Evolutionary conservation across 2,888 invertebrate species (phyloP), one percentile per base, ranked within the genome.

Genomic region (Venustoraphidia nigricollis): DNA sequence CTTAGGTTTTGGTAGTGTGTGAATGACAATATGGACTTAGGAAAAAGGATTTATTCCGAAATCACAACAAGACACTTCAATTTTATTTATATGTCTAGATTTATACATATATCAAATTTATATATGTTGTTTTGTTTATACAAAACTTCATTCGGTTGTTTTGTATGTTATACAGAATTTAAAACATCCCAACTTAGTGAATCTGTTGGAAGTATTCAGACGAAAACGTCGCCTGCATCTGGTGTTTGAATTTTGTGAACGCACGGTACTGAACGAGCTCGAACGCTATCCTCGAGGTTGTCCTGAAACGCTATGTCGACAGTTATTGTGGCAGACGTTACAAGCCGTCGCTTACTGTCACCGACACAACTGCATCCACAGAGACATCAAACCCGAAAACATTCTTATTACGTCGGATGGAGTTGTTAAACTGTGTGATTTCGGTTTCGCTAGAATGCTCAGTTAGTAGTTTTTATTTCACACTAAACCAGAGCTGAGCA

Each of bases 331-430:
- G 82, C 98, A 98, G 71, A 91, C 94, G 41, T 73, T 98, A 44
- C 86, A 91, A 62, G 96, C 95, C 1, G 84, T 98, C 10, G 86
- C 88, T 45, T 98, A 96, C 71, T 97, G 97, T 66, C 98, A 98
- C 70, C 81, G 88, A 50, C 90, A 96, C 68, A 90, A 93, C 65
- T 93, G 93, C 67, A 89, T 96, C 60, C 95, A 96, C 64, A 77
- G 96, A 41, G 96, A 98, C 65, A 94, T 98, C 40, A 98, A 98
- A 66, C 98, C 98, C 1, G 98, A 98, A 72, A 98, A 98, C 67
- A 97, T 98, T 52, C 74, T 98, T 46, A 78, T 98, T 49, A 96
- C 94, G 10, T 77, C 81, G 48, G 85, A 85, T 52, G 95, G 95
- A 1, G 86, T 94, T 47, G 93, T 98, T 52, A 98, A 98, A 67